Evolutionary conservation across 2,888 invertebrate species (phyloP), one percentile per base, ranked within the genome.

Genomic region (Lymantria monacha): DNA sequence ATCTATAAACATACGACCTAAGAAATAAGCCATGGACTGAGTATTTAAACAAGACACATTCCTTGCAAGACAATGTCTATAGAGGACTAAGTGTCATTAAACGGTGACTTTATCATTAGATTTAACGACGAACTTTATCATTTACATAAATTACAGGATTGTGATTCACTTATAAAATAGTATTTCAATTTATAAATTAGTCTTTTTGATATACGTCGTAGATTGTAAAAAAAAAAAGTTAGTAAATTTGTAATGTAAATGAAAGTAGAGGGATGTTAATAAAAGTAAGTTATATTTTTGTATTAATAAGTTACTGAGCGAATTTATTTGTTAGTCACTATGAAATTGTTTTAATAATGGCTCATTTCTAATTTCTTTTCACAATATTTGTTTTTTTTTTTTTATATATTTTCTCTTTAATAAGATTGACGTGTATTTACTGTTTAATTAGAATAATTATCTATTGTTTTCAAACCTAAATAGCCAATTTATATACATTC

Each of bases 281-380:
- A 31, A 46, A 44, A 48, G 42, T 60, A 67, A 59, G 57, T 58
- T 51, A 59, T 69, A 60, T 70, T 63, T 64, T 61, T 63, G 62
- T 69, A 66, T 60, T 49, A 53, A 55, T 70, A 62, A 59, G 57
- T 62, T 63, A 60, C 55, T 61, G 59, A 67, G 53, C 68, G 68
- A 68, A 68, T 70, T 70, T 62, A 67, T 70, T 62, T 61, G 54
- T 54, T 58, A 58, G 61, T 59, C 57, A 60, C 51, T 44, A 38
- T 42, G 22, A n/a, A 38, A 38, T 38, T 38, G 10, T 41, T 14
- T 14, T 8, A 14, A 10, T 1, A 14, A 41, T 41, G 2, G 9
- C 41, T 41, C 10, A 14, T 41, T 38, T 22, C 7, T 14, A 41
- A 5, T 14, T 41, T 41, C 12, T 13, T 14, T 13, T 14, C 7